These are phyloP conservation scores for Papilio polyxenes DNA, from an alignment of 1,140 invertebrate genomes.

Conservation along the genomic window DNA sequence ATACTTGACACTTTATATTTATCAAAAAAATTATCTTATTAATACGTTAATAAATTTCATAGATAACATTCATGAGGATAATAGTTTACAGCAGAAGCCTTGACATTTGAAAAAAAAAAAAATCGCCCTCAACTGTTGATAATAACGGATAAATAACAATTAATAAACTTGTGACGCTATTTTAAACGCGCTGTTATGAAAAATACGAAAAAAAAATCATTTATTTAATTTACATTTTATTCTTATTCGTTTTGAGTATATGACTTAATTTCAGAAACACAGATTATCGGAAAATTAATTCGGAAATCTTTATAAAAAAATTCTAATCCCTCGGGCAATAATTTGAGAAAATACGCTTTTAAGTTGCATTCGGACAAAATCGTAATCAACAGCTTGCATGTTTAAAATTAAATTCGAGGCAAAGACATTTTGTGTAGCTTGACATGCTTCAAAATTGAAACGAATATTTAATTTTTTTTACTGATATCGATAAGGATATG, in stretches of 20 bases:
- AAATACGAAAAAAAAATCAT: no score
- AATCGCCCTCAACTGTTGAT: background rate
- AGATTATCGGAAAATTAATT: background rate
- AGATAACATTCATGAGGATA: background rate
- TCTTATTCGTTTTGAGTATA: no score
- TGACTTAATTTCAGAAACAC: no score
- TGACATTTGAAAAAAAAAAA: background rate
- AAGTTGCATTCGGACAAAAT: background rate
- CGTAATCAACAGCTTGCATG: background rate
- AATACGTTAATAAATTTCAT: background rate
- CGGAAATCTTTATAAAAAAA: background rate
- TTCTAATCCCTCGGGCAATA: no score
- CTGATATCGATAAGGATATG: slow-evolving; percentile 7
- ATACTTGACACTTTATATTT: slow-evolving; percentile 1
- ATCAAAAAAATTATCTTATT: background rate
- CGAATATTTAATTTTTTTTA: slow-evolving; percentile 17
- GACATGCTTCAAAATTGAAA: background rate
- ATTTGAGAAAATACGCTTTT: background rate
- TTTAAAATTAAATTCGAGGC: background rate
- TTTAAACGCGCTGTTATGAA: background rate
- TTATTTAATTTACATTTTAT: no score
- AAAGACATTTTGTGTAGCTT: background rate
- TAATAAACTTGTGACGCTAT: background rate
- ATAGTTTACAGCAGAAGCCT: background rate
- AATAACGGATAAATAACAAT: background rate